Conservation (phyloP, 2,113 vertebrate species). For the Grammomys dolichurus region DNA sequence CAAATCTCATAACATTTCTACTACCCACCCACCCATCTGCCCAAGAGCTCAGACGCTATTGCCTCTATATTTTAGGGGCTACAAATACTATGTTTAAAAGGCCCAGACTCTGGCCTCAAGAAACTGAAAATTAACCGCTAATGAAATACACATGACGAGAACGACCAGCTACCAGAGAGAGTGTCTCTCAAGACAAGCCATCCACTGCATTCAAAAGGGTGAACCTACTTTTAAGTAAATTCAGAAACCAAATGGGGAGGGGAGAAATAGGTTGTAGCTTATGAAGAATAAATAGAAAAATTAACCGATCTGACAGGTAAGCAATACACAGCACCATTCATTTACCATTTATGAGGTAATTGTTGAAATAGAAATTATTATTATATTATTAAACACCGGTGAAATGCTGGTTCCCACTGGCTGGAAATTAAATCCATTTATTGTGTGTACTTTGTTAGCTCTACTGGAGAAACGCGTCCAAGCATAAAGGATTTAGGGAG, state of each 20-base stretch:
- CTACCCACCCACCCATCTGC: not conserved
- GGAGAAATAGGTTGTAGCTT: not conserved
- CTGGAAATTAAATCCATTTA: not conserved
- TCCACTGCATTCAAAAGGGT: not conserved
- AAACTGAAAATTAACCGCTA: not conserved
- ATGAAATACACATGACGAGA: not conserved
- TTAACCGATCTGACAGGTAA: not conserved
- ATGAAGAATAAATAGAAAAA: not conserved
- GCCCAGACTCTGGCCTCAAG: not conserved
- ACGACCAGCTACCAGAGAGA: not conserved
- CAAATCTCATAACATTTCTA: not conserved
- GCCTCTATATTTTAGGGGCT: not conserved
- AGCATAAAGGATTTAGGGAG: not conserved
- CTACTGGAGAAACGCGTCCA: not conserved
- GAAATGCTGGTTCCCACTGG: not conserved
- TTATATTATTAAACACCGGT: not conserved
- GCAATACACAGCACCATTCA: not conserved
- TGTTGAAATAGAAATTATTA: slow-evolving; percentile 33
- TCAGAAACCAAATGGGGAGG: slow-evolving; percentile 19
- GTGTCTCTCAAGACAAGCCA: not conserved
- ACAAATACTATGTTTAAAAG: not conserved
- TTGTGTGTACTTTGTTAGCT: not conserved
- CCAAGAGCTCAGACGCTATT: not conserved
- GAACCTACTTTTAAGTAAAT: slow-evolving; percentile 45
- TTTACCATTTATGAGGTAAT: not conserved